phyloP scores from a whole-genome alignment of 2,113 vertebrate genomes.

The Peromyscus polionotus region DNA sequence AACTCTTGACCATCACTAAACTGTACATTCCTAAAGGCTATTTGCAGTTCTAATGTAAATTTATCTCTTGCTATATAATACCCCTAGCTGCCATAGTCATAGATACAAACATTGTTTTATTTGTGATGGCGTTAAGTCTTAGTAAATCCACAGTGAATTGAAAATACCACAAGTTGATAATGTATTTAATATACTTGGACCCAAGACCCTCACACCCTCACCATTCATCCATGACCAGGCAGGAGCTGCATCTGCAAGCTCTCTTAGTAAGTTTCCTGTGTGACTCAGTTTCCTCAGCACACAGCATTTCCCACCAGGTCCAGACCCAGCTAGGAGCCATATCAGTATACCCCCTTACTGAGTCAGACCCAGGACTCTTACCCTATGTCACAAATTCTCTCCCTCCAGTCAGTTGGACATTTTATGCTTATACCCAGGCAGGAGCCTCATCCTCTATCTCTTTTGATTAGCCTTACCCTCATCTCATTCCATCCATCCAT shows the following conservation, averaged over 20 bases:
- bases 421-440: background rate
- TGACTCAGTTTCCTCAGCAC: background rate
- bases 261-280: background rate
- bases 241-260: background rate
- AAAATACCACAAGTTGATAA: background rate
- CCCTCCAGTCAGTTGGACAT: background rate
- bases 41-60: slow-evolving; percentile 38
- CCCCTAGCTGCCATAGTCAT: background rate
- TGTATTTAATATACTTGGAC: background rate
- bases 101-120: background rate
- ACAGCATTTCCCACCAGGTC: background rate
- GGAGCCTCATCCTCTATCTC: background rate
- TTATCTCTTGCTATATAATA: background rate
- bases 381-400: background rate
- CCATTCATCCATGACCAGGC: background rate
- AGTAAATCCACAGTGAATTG: background rate
- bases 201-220: background rate
- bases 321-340: background rate
- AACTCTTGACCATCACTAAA: background rate
- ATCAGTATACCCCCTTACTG: background rate
- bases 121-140: background rate
- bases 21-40: slow-evolving; percentile 10
- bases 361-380: background rate
- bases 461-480: background rate
- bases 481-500: background rate